Evolutionary conservation across 2,888 invertebrate species (phyloP).

Genomic region (Xestobium rufovillosum): DNA sequence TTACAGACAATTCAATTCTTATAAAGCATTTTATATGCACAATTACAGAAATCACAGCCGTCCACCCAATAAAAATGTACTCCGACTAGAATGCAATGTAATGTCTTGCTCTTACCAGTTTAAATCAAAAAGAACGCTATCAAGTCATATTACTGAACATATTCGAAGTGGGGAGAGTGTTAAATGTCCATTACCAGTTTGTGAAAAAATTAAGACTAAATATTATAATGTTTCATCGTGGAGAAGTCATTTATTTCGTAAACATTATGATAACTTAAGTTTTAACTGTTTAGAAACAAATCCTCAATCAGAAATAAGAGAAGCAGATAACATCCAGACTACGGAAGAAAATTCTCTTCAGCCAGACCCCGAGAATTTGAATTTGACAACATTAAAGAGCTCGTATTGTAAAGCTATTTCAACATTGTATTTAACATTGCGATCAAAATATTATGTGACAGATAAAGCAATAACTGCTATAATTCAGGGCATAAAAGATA

Average conservation of each 20-base stretch:
- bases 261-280: neutral
- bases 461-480: neutral
- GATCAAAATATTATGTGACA: neutral
- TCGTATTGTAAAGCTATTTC: neutral
- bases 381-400: neutral
- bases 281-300: no score
- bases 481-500: neutral
- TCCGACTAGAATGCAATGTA: neutral
- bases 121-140: neutral
- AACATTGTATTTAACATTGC: conserved; percentile 1
- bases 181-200: neutral
- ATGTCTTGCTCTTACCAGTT: neutral
- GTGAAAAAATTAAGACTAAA: neutral
- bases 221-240: neutral
- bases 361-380: no score
- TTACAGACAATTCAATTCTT: neutral
- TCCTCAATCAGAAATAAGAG: no score
- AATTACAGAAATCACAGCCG: neutral
- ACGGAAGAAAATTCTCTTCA: no score
- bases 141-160: neutral
- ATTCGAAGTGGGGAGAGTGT: neutral
- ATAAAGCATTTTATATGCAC: neutral
- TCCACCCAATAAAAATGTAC: no score
- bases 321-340: no score
- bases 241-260: neutral